Conservation (phyloP, 2,888 invertebrate genomes). For the Conistra vaccinii region DNA sequence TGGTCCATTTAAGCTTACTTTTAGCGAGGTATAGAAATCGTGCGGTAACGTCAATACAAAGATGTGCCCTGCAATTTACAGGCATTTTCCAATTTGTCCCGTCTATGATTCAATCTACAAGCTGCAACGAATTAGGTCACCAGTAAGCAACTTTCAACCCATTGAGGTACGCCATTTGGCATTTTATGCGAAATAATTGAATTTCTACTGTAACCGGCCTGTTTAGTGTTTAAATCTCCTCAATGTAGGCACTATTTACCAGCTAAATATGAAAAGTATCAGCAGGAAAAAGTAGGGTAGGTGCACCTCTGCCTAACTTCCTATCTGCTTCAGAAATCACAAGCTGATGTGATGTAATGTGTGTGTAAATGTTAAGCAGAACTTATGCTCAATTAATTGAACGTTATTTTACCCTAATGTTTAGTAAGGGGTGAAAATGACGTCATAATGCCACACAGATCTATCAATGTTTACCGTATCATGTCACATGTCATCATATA, state of each 20-base stretch:
- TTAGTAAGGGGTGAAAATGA: not conserved
- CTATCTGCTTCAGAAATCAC: no score
- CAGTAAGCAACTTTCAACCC: not conserved
- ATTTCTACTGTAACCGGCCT: not conserved
- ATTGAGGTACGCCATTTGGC: not conserved
- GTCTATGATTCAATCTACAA: slow-evolving; percentile 36
- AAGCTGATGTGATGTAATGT: no score
- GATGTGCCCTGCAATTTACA: not conserved
- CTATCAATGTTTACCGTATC: slow-evolving; percentile 16
- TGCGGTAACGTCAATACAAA: not conserved
- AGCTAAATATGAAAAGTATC: not conserved
- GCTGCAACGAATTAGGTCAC: slow-evolving; percentile 23
- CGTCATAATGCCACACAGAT: not conserved
- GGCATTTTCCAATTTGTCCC: slow-evolving; percentile 22
- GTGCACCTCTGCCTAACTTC: not conserved
- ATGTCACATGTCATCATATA: slow-evolving; percentile 6
- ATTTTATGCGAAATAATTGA: not conserved
- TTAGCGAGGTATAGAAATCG: not conserved
- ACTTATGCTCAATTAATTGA: not conserved
- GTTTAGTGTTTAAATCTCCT: not conserved
- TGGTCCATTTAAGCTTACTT: not conserved
- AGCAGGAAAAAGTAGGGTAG: not conserved
- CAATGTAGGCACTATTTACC: not conserved
- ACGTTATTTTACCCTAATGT: not conserved
- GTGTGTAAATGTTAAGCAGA: not conserved